phyloP scores from a whole-genome alignment of 2,797 vertebrate species.

The Takifugu ocellatus region DNA sequence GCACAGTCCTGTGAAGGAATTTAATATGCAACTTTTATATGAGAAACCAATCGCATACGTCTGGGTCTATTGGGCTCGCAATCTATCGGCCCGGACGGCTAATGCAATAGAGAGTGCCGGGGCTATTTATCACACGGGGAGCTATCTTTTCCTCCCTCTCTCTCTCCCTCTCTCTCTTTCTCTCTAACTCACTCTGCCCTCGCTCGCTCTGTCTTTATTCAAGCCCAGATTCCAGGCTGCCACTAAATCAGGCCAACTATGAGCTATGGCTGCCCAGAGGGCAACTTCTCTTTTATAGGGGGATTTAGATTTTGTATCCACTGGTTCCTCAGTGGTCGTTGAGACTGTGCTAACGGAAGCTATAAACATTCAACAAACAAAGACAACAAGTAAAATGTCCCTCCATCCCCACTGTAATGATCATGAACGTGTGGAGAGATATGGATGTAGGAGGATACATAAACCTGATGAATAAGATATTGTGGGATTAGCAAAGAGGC shows the following conservation, averaged over 20 bases:
- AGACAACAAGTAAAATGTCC: constrained; percentile 64
- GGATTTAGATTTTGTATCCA: constrained; percentile 78
- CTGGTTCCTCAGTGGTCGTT: constrained; percentile 73
- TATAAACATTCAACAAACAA: constrained; percentile 74
- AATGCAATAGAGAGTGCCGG: constrained; percentile 79
- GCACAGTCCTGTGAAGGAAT: constrained; percentile 81
- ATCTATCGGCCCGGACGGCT: constrained; percentile 81
- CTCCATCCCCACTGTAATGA: constrained; percentile 59
- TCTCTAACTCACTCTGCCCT: constrained; percentile 63
- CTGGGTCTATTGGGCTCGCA: constrained; percentile 81
- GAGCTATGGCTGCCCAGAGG: constrained; percentile 77
- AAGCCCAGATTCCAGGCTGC: constrained; percentile 75
- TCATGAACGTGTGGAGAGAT: constrained; percentile 51
- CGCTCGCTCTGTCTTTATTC: constrained; percentile 74
- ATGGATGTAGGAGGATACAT: constrained; percentile 42
- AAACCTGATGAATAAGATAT: constrained; percentile 60
- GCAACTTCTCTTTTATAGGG: constrained; percentile 73
- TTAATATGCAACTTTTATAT: constrained; percentile 86
- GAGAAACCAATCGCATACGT: constrained; percentile 83
- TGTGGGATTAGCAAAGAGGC: constrained; percentile 38
- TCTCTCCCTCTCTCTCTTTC: constrained; percentile 45
- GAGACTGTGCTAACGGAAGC: constrained; percentile 69
- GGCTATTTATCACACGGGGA: constrained; percentile 82
- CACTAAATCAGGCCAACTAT: constrained; percentile 81
- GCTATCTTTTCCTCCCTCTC: constrained; percentile 69